phyloP scores from a whole-genome alignment of 2,888 invertebrate genomes.

The Diadegma fenestrale region DNA sequence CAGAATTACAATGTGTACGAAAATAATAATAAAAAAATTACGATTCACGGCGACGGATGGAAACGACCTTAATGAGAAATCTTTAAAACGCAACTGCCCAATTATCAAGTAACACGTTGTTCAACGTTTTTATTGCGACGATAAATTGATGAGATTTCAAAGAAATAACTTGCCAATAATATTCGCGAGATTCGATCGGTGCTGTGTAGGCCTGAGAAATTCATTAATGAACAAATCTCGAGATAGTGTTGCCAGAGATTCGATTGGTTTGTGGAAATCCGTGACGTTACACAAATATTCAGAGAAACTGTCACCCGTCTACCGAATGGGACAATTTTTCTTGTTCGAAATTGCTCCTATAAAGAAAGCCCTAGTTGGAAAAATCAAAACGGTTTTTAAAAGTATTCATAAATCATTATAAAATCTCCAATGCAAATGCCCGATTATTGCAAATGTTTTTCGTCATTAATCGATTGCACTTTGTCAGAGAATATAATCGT shows the following conservation, averaged over 20 bases:
- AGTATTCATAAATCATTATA: neutral
- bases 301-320: slow-evolving; percentile 18
- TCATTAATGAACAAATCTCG: slow-evolving; percentile 44
- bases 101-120: neutral
- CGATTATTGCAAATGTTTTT: slow-evolving; percentile 49
- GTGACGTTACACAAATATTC: slow-evolving; percentile 20
- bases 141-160: slow-evolving; percentile 10
- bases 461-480: slow-evolving; percentile 48
- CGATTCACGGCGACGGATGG: slow-evolving; percentile 6
- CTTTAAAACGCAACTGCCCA: neutral
- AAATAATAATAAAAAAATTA: slow-evolving; percentile 17
- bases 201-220: slow-evolving; percentile 55
- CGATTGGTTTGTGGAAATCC: slow-evolving; percentile 20
- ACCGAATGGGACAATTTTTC: slow-evolving; percentile 31
- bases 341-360: slow-evolving; percentile 29
- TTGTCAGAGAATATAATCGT: slow-evolving; percentile 38
- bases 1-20: slow-evolving; percentile 14
- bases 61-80: neutral
- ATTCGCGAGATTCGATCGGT: slow-evolving; percentile 53
- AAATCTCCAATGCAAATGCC: slow-evolving; percentile 23
- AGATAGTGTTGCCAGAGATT: slow-evolving; percentile 16
- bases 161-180: slow-evolving; percentile 17
- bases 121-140: neutral
- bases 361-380: slow-evolving; percentile 8
- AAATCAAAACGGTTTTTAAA: neutral